Base-by-base conservation (phyloP, 2,797 vertebrate genomes). In the Spinus olivaceus region DNA sequence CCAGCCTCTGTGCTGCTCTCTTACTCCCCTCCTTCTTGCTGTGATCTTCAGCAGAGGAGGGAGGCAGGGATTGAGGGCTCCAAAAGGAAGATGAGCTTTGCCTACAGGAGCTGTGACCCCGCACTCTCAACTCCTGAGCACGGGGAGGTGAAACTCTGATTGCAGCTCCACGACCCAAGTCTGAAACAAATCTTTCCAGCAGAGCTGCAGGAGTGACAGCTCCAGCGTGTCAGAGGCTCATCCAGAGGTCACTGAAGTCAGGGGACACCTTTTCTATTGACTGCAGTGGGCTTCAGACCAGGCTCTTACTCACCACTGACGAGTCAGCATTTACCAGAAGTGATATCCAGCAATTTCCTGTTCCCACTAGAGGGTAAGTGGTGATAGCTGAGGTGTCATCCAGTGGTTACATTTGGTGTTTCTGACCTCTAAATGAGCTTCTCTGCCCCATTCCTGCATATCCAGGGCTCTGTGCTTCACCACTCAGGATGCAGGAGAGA, bases 301-400 rank as follows among this genome's bases (percentile, higher is more conserved):
- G 92, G 46, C 21, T 92, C 93, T 95, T 94, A 91, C 65, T 94
- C 91, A 93, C 79, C 51, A 22, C 54, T 42, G 54, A 16, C 70
- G 39, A 85, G 83, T 85, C 92, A 95, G 90, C 57, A 65, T 96
- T 96, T 96, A 91, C 84, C 66, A 94, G 95, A 89, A 93, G 91
- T 83, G 94, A 87, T 65, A 86, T 91, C 89, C 84, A 92, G 94
- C 37, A 65, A 53, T 94, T 96, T 97, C 94, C 91, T 91, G 51
- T 91, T 94, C 92, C 77, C 89, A 81, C 46, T 77, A 17, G 5
- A 94, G 77, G 51, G 59, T 12, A 18, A 67, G 86, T 25, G 54
- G 56, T 51, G 90, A 86, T 56, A 95, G 74, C 85, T 91, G 70
- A 47, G 59, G 73, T 95, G 83, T 94, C 86, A 88, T 81, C 66